Conservation (phyloP, 2,888 invertebrate species). For the Plutella xylostella region DNA sequence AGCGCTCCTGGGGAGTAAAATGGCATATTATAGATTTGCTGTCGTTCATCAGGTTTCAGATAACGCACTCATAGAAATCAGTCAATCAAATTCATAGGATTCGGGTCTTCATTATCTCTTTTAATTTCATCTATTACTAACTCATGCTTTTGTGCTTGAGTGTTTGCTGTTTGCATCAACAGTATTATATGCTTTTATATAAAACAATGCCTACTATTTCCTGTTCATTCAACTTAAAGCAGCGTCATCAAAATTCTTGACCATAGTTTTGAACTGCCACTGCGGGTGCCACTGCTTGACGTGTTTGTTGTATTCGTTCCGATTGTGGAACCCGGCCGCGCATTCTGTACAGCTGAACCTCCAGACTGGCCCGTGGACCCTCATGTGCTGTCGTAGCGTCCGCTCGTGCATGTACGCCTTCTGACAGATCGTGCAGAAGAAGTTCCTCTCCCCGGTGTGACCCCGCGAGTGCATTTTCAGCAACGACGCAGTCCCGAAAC, state of each 20-base stretch:
- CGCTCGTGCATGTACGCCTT: constrained; percentile 58
- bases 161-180: too few relatives aligned
- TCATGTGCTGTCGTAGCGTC: constrained; percentile 53
- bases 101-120: too few relatives aligned
- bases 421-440: constrained; percentile 46
- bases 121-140: too few relatives aligned
- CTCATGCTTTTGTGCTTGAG: too few relatives aligned
- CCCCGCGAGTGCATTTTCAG: constrained; percentile 52
- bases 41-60: too few relatives aligned
- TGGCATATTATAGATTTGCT: too few relatives aligned
- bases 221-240: too few relatives aligned
- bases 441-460: constrained; percentile 53
- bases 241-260: constrained; percentile 42
- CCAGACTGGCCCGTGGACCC: constrained; percentile 44
- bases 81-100: too few relatives aligned
- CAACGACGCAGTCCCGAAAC: constrained; percentile 48
- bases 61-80: too few relatives aligned
- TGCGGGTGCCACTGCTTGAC: constrained; percentile 58
- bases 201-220: too few relatives aligned
- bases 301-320: constrained; percentile 49
- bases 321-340: constrained; percentile 44
- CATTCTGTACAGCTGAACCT: constrained; percentile 48
- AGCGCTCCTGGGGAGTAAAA: constrained; percentile 18
- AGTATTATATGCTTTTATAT: too few relatives aligned
- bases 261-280: constrained; percentile 43